These are phyloP conservation scores for Diabrotica undecimpunctata DNA, from an alignment of 1,140 invertebrate species.

Conservation along the genomic window DNA sequence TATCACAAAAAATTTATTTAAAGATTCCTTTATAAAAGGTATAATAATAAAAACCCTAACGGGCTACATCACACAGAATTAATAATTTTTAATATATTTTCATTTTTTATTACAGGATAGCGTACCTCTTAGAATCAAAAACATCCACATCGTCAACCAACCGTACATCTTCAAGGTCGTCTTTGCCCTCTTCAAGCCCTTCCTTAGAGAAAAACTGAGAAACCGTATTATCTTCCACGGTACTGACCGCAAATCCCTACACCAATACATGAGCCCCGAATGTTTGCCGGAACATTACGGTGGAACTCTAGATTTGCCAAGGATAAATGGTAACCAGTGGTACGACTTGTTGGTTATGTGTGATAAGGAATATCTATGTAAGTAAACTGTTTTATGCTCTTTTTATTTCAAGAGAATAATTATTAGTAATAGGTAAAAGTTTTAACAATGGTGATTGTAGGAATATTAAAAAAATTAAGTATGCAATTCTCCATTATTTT, in stretches of 20 bases:
- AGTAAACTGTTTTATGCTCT: conserved; percentile 18
- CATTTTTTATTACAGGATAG: conserved; percentile 59
- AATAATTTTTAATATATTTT: background rate
- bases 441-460: too few species aligned
- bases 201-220: conserved; percentile 73
- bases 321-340: conserved; percentile 68
- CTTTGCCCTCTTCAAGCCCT: conserved; percentile 82
- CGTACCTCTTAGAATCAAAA: conserved; percentile 77
- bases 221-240: conserved; percentile 79
- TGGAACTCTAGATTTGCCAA: conserved; percentile 64
- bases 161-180: conserved; percentile 85
- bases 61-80: too few species aligned
- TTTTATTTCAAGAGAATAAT: too few species aligned
- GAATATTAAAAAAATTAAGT: too few species aligned
- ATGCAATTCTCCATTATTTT: too few species aligned
- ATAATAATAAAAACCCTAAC: too few species aligned
- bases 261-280: conserved; percentile 74
- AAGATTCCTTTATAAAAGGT: too few species aligned
- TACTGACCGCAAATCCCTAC: conserved; percentile 73
- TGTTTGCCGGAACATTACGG: conserved; percentile 75
- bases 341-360: conserved; percentile 64
- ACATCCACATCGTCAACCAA: conserved; percentile 83
- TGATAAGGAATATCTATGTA: conserved; percentile 71
- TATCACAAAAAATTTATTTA: too few species aligned
- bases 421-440: too few species aligned